A percentile compares a stretch with the other conserved stretches of the same genome.
These are phyloP conservation scores for Iselma pallidipennis DNA, from an alignment of 2,888 invertebrate species.

Conservation along the genomic window DNA sequence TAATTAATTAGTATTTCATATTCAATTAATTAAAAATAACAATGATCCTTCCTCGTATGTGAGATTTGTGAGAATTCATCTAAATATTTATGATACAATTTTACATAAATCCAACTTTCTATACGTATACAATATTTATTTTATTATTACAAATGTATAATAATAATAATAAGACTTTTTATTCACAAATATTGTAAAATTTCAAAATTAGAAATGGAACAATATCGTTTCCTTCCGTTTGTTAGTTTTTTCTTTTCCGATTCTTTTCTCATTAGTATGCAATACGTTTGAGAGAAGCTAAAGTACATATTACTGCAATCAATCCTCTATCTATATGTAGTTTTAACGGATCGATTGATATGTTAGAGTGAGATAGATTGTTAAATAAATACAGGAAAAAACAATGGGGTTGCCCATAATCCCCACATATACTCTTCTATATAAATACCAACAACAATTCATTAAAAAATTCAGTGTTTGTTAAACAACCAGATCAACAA, in stretches of 20 bases:
- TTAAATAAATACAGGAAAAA: constrained; percentile 10
- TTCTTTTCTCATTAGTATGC: neutral
- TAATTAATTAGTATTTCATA: no score
- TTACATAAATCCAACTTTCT: no score
- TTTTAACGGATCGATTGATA: constrained; percentile 8
- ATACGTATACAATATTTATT: no score
- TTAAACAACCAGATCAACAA: constrained; percentile 3
- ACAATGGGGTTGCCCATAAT: constrained; percentile 8
- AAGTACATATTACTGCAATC: neutral
- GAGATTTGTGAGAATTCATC: no score
- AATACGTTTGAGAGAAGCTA: neutral
- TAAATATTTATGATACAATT: no score
- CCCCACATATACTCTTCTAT: constrained; percentile 1
- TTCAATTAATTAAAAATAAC: no score
- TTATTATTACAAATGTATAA: no score
- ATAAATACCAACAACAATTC: constrained; percentile 17
- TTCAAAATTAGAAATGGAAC: no score
- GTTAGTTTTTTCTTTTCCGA: no score
- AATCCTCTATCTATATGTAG: neutral
- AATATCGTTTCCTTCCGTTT: neutral
- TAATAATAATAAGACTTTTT: no score
- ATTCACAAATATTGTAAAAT: no score
- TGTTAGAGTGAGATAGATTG: constrained; percentile 14
- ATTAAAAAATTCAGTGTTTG: constrained; percentile 20
- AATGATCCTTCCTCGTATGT: no score